Conservation (phyloP, 35 echinoderm and acorn worm species). For the Apostichopus japonicus region DNA sequence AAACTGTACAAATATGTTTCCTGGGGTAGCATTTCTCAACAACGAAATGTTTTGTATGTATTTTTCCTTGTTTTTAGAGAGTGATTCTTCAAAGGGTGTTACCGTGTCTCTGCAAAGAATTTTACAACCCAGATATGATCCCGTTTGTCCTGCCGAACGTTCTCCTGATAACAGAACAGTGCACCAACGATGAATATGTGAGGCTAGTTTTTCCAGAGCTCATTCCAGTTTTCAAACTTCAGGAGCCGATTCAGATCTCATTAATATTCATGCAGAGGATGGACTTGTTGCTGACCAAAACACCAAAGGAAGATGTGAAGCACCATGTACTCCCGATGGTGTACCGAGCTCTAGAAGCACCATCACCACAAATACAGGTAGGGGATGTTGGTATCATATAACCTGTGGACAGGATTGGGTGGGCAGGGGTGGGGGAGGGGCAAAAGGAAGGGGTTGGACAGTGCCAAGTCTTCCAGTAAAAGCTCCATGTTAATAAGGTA, state of each 20-base stretch:
- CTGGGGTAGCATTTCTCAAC: background rate
- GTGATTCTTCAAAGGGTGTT: conserved; percentile 91
- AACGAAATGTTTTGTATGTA: background rate
- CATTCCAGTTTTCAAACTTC: conserved; percentile 93
- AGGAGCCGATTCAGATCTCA: conserved; percentile 96
- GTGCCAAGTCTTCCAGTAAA: background rate
- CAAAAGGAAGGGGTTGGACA: background rate
- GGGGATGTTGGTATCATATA: background rate
- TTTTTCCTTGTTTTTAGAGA: conserved; percentile 58
- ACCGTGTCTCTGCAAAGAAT: conserved; percentile 83
- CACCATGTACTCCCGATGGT: conserved; percentile 96
- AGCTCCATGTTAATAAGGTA: background rate
- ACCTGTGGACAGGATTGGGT: background rate
- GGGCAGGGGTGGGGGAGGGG: background rate
- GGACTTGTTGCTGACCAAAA: conserved; percentile 89
- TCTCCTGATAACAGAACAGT: conserved; percentile 79
- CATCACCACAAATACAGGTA: conserved; percentile 96
- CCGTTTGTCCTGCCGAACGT: conserved; percentile 96
- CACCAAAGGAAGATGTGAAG: conserved; percentile 87
- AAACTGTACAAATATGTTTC: too few relatives aligned
- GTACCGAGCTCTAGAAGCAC: conserved; percentile 88
- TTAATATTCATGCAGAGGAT: conserved; percentile 99
- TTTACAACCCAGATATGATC: conserved; percentile 96
- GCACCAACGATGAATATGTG: conserved; percentile 85
- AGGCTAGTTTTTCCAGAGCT: conserved; percentile 81